A percentile compares a stretch with the other conserved stretches of the same genome.
Evolutionary conservation across 2,797 vertebrate species (phyloP).

Genomic region (Notolepis coatsorum): DNA sequence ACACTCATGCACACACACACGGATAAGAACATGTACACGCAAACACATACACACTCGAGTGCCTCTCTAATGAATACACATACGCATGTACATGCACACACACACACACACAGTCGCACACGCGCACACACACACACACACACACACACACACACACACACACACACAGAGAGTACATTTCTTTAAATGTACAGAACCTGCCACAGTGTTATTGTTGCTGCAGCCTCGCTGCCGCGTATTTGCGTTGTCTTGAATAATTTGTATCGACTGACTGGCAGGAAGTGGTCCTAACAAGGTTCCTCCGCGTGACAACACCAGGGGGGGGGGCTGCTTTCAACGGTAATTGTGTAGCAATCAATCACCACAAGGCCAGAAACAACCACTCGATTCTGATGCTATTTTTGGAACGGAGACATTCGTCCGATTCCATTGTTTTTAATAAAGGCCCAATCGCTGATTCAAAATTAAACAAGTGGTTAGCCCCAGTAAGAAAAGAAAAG

Average conservation of each 20-base stretch:
- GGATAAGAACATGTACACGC: no score
- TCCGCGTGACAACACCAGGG: slow-evolving; percentile 73
- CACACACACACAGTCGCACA: background rate
- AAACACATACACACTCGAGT: no score
- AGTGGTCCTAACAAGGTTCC: slow-evolving; percentile 68
- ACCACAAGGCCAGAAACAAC: slow-evolving; percentile 57
- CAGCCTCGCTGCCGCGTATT: slow-evolving; percentile 46
- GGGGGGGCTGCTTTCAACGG: slow-evolving; percentile 68
- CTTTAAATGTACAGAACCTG: slow-evolving; percentile 23
- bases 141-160: slow-evolving; percentile 6
- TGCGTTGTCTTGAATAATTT: slow-evolving; percentile 60
- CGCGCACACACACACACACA: slow-evolving; percentile 2
- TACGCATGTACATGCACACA: slow-evolving; percentile 2
- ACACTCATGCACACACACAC: no score
- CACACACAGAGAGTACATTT: no score
- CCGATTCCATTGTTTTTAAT: no score
- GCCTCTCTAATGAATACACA: no score
- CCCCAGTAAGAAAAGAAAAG: no score
- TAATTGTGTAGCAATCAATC: slow-evolving; percentile 81
- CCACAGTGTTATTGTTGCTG: slow-evolving; percentile 7
- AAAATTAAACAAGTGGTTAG: no score
- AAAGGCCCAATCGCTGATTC: no score
- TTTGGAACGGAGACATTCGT: no score
- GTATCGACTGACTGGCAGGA: slow-evolving; percentile 70
- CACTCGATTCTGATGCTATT: slow-evolving; percentile 64